Conservation (phyloP, 2,888 invertebrate genomes). For the Pristionchus japonicus region DNA sequence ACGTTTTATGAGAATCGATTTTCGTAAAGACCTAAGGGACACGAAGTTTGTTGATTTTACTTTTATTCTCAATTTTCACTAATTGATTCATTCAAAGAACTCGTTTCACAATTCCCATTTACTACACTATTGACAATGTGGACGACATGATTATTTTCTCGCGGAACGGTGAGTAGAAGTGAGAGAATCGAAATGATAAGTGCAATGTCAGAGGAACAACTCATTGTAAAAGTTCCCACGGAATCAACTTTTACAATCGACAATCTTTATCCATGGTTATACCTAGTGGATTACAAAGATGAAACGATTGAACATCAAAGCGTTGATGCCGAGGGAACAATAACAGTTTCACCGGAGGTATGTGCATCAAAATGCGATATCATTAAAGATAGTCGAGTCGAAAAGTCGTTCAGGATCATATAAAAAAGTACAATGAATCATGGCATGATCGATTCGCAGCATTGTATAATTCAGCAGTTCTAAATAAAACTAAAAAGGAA, state of each 20-base stretch:
- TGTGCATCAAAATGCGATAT: background rate
- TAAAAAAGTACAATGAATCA: too few species aligned
- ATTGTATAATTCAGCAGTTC: too few species aligned
- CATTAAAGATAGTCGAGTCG: too few species aligned
- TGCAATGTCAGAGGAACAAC: background rate
- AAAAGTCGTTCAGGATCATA: too few species aligned
- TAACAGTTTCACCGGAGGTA: too few species aligned
- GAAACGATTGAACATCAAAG: too few species aligned
- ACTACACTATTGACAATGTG: background rate
- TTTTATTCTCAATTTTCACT: background rate
- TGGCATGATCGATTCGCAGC: too few species aligned
- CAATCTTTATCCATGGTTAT: background rate
- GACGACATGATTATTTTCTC: background rate
- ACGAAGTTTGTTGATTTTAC: background rate
- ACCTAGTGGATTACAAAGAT: background rate
- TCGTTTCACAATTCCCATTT: background rate
- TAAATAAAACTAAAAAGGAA: too few species aligned
- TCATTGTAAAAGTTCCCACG: background rate
- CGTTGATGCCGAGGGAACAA: too few species aligned
- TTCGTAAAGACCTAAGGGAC: background rate
- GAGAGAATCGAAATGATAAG: background rate
- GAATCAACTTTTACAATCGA: background rate
- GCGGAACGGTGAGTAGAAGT: too few species aligned
- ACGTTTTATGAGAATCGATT: background rate
- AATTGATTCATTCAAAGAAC: background rate